These are phyloP conservation scores for Mya arenaria DNA, from an alignment of 1,140 invertebrate species.

Conservation along the genomic window DNA sequence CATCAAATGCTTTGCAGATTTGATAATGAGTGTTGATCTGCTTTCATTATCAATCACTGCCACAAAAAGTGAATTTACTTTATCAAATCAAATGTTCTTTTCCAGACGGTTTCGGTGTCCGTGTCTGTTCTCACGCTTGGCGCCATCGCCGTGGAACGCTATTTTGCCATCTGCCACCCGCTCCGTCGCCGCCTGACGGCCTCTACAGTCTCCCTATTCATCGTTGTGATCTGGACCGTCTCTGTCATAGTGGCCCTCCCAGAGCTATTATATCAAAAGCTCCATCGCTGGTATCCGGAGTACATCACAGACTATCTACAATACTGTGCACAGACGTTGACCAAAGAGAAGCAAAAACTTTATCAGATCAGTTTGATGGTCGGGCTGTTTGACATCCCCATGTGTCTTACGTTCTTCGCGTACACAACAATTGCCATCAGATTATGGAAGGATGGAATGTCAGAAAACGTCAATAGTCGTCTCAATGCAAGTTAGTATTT, in stretches of 20 bases:
- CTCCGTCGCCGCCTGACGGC: constrained; percentile 89
- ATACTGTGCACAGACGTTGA: constrained; percentile 45
- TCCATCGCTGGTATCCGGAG: constrained; percentile 45
- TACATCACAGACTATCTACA: constrained; percentile 50
- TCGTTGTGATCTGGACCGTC: constrained; percentile 88
- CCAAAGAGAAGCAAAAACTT: constrained; percentile 77
- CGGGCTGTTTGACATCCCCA: constrained; percentile 62
- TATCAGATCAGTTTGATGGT: constrained; percentile 86
- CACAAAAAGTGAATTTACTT: too few relatives aligned
- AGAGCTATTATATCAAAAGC: constrained; percentile 62
- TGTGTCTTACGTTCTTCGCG: constrained; percentile 57
- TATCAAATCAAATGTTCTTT: too few relatives aligned
- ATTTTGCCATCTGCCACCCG: constrained; percentile 95
- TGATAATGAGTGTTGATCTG: too few relatives aligned
- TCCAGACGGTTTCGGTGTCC: constrained; percentile 91
- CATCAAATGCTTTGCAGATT: too few relatives aligned
- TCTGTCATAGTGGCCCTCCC: constrained; percentile 85
- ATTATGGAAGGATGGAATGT: constrained; percentile 29
- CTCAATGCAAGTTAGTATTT: background rate
- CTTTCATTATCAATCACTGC: too few relatives aligned
- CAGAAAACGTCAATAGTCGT: constrained; percentile 1
- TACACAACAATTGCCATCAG: constrained; percentile 23
- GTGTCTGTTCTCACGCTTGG: constrained; percentile 94
- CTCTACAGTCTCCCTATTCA: constrained; percentile 88
- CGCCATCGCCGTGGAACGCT: constrained; percentile 94